A percentile compares a stretch with the other conserved stretches of the same genome.
Conservation (phyloP, 1,140 invertebrate genomes). For the Drosophila repletoides region DNA sequence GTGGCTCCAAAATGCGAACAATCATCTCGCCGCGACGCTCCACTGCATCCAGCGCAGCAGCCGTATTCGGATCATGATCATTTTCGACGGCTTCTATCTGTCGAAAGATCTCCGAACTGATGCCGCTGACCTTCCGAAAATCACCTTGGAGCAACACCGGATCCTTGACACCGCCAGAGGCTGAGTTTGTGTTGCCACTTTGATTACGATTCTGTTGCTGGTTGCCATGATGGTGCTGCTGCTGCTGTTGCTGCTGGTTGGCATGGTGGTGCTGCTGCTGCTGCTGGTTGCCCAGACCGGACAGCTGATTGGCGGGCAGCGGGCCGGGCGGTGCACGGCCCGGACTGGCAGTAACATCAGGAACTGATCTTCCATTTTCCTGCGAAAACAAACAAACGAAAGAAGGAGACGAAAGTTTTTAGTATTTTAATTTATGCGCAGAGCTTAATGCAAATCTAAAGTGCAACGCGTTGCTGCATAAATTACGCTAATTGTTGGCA, state of each 20-base stretch:
- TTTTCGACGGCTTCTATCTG: constrained; percentile 98
- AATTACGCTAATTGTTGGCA: constrained; percentile 66
- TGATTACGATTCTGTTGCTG: constrained; percentile 61
- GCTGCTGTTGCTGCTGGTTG: constrained; percentile 83
- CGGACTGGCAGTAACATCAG: constrained; percentile 93
- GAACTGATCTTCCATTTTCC: constrained; percentile 93
- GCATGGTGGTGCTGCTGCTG: constrained; percentile 84
- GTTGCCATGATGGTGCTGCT: constrained; percentile 69
- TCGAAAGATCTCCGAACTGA: constrained; percentile 97
- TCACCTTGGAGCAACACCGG: constrained; percentile 96
- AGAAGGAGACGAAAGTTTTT: not conserved
- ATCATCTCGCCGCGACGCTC: constrained; percentile 97
- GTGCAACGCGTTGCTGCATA: constrained; percentile 57
- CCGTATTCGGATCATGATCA: constrained; percentile 95
- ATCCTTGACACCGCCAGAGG: constrained; percentile 85
- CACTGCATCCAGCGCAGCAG: constrained; percentile 94
- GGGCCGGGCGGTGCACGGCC: constrained; percentile 89
- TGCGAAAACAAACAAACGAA: constrained; percentile 82
- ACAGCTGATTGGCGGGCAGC: constrained; percentile 84
- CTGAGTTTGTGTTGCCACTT: constrained; percentile 53
- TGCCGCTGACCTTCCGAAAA: constrained; percentile 95
- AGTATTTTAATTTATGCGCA: constrained; percentile 34
- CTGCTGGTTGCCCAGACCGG: constrained; percentile 70
- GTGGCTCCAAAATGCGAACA: constrained; percentile 93
- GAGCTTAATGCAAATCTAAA: constrained; percentile 56